Evolutionary conservation across 1,140 invertebrate species (phyloP).

Genomic region (Philotrypesis tridentata): DNA sequence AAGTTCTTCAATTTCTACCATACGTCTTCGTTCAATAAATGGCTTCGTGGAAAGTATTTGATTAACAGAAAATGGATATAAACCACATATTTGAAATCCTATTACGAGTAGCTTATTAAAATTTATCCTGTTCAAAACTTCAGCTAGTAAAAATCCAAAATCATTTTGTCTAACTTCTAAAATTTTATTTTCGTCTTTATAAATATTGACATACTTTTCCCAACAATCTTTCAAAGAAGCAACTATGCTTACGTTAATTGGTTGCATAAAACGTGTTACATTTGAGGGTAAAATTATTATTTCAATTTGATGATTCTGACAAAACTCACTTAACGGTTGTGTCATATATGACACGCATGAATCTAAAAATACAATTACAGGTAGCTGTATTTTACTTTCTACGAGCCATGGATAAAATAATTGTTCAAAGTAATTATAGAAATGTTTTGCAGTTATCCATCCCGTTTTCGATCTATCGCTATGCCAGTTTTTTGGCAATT

Average conservation of each 20-base stretch:
- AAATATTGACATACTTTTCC: neutral
- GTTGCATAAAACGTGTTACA: neutral
- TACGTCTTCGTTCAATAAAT: too few relatives aligned
- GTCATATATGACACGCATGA: neutral
- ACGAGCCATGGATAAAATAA: constrained; percentile 5
- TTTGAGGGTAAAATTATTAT: neutral
- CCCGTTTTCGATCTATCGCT: neutral
- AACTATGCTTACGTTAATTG: neutral
- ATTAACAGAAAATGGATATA: neutral
- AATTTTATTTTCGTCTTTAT: neutral
- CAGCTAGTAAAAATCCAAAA: neutral
- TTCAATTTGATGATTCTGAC: neutral
- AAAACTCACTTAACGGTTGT: neutral
- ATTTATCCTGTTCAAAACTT: neutral
- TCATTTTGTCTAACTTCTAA: neutral
- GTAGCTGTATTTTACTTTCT: neutral
- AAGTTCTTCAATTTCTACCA: too few relatives aligned
- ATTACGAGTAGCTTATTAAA: too few relatives aligned
- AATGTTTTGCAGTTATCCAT: neutral
- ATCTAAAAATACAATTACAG: constrained; percentile 8
- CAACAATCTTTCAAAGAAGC: neutral
- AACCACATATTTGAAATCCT: too few relatives aligned
- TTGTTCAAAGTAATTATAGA: neutral
- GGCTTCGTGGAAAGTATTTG: too few relatives aligned
- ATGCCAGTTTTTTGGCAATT: neutral